These are phyloP conservation scores for Octonoba sinensis DNA, from an alignment of 2,888 invertebrate genomes.

Conservation along the genomic window DNA sequence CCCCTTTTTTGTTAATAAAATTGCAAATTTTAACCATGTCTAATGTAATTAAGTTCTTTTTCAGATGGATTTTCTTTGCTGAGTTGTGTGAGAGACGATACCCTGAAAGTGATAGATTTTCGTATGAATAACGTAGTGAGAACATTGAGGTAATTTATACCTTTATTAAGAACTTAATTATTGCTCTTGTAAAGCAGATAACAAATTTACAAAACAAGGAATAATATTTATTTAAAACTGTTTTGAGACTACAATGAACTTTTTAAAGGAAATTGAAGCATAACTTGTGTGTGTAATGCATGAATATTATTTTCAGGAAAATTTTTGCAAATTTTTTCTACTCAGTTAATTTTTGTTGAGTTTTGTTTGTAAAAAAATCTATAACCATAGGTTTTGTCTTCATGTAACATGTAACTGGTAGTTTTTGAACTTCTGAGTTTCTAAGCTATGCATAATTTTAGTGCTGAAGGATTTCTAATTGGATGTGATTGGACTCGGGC, in stretches of 20 bases:
- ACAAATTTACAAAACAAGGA: neutral
- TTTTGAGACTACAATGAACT: neutral
- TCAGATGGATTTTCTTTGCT: constrained; percentile 90
- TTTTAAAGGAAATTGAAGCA: neutral
- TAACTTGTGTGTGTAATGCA: too few species aligned
- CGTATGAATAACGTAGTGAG: constrained; percentile 92
- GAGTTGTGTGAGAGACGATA: constrained; percentile 94
- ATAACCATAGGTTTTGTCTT: too few species aligned
- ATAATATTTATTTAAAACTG: neutral
- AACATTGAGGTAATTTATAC: constrained; percentile 83
- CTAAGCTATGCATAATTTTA: constrained; percentile 70
- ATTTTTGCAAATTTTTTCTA: too few species aligned
- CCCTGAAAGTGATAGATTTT: constrained; percentile 92
- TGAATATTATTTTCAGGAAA: too few species aligned
- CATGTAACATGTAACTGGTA: too few species aligned
- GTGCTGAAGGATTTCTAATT: constrained; percentile 94
- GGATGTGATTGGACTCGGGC: constrained; percentile 95
- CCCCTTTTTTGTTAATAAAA: too few species aligned
- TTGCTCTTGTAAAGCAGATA: neutral
- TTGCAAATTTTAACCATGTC: too few species aligned
- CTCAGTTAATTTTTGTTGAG: too few species aligned
- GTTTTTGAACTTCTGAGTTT: too few species aligned
- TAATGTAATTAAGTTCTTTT: constrained; percentile 69
- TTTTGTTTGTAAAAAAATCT: too few species aligned
- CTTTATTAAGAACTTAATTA: neutral